These are phyloP conservation scores for Sebastes cheni DNA, from an alignment of 2,797 vertebrate species.

Conservation along the genomic window DNA sequence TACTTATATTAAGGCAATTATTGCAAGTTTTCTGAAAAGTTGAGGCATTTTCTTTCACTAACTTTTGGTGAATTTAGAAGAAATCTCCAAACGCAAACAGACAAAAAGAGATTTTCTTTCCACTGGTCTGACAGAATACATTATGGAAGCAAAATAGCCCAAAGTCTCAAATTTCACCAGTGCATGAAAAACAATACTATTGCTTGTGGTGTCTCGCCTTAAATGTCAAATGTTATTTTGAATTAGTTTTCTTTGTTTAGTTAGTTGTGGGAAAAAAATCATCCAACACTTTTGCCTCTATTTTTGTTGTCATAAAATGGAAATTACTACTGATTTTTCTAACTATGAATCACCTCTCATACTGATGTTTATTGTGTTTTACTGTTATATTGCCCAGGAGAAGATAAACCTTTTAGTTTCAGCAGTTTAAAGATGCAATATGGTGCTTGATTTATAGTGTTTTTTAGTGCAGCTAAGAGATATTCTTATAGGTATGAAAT, in stretches of 20 bases:
- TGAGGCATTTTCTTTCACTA: no score
- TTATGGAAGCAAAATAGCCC: no score
- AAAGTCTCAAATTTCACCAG: no score
- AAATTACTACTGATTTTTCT: neutral
- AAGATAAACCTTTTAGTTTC: neutral
- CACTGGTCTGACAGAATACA: no score
- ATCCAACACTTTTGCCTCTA: neutral
- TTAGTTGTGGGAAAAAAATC: neutral
- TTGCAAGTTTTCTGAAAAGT: no score
- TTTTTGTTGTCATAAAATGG: neutral
- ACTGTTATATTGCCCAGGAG: neutral
- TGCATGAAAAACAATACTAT: no score
- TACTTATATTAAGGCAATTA: no score
- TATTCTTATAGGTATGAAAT: neutral
- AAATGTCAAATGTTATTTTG: neutral
- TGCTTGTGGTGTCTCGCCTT: no score
- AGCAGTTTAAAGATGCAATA: neutral
- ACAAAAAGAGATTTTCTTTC: no score
- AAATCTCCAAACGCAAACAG: no score
- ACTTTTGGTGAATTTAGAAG: no score
- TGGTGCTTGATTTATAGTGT: slow-evolving; percentile 16
- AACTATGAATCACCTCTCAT: neutral
- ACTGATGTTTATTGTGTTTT: neutral
- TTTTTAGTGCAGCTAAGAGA: neutral
- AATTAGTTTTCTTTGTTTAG: neutral